Evolutionary conservation across 2,888 invertebrate genomes (phyloP).

Genomic region (Conops quadrifasciatus): DNA sequence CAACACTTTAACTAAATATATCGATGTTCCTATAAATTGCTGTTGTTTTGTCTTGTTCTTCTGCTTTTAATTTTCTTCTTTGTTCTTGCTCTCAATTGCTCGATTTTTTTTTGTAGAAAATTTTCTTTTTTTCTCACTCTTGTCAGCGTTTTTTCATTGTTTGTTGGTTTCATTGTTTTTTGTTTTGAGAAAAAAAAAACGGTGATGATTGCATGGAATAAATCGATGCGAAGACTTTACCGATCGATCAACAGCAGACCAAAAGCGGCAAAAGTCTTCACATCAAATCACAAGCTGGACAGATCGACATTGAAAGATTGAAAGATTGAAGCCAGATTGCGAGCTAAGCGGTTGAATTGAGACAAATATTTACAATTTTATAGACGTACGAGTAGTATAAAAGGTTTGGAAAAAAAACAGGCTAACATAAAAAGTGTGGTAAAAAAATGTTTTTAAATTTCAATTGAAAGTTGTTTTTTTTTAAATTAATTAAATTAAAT

Average conservation of each 20-base stretch:
- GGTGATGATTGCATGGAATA: slow-evolving; percentile 28
- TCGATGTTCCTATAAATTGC: too few relatives aligned
- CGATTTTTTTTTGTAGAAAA: slow-evolving; percentile 5
- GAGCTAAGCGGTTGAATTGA: background rate
- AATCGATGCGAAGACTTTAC: slow-evolving; percentile 14
- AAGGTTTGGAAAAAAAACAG: background rate
- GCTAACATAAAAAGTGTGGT: background rate
- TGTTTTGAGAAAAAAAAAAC: background rate
- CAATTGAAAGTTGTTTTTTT: background rate
- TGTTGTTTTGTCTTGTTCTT: background rate
- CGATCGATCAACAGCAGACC: slow-evolving; percentile 3
- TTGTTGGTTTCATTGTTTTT: background rate
- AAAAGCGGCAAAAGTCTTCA: slow-evolving; percentile 12
- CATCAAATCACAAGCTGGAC: slow-evolving; percentile 20
- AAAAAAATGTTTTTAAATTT: background rate
- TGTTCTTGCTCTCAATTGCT: background rate
- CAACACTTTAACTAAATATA: too few relatives aligned
- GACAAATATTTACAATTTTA: slow-evolving; percentile 14
- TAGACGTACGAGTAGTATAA: background rate
- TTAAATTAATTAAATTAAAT: background rate
- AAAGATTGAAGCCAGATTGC: background rate
- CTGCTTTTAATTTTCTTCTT: too few relatives aligned
- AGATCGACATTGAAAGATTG: slow-evolving; percentile 7
- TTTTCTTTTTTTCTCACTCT: too few relatives aligned
- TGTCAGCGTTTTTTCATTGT: background rate